Base-by-base conservation (phyloP, 2,888 invertebrate genomes). In the Rhyacophila evoluta region DNA sequence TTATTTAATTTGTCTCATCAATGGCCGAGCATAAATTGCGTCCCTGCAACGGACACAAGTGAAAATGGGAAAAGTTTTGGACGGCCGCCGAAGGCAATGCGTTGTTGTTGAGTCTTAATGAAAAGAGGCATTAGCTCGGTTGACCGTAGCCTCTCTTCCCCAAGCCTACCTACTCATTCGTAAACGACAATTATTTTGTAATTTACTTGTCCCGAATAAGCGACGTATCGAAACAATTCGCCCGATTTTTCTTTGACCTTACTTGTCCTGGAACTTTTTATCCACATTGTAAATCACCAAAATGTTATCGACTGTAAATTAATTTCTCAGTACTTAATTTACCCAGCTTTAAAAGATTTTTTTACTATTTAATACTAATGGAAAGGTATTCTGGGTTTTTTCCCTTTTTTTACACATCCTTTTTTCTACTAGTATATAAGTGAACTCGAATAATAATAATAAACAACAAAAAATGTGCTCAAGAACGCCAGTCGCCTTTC, bases 41-140 rank as follows among this genome's bases (percentile, higher is more conserved):
- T 25, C 55, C 55, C 55, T 55, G 55, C 55, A 55, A 8, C 25
- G 55, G 25, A 55, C 55, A 55, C 41, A 19, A 55, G 55, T 55
- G 55, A 55, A 55, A 55, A 55, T 55, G 55, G 55, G 55, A 55
- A 55, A 55, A 55, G 55, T 55, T 55, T 41, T 55, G 15, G 55
- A 55, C 55, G 55, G 55, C 55, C 55, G 55, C 55, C 55, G 55
- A 55, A 55, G 55, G 55, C 55, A 55, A 25, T 55, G 55, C 55
- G 55, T 55, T 55, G 55, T 55, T 55, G 55, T 55, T 67, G 71
- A 75, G 78, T 73, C 78, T 78, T 79, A 81, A 81, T 81, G 75
- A 81, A 81, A 81, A 79, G 74, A 75, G 73, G 79, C 76, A 81
- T 81, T 81, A 79, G 78, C 75, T 55, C 55, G 55, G 55, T 55